Evolutionary conservation across 2,797 vertebrate genomes (phyloP).

Genomic region (Halcyon leucocephala): DNA sequence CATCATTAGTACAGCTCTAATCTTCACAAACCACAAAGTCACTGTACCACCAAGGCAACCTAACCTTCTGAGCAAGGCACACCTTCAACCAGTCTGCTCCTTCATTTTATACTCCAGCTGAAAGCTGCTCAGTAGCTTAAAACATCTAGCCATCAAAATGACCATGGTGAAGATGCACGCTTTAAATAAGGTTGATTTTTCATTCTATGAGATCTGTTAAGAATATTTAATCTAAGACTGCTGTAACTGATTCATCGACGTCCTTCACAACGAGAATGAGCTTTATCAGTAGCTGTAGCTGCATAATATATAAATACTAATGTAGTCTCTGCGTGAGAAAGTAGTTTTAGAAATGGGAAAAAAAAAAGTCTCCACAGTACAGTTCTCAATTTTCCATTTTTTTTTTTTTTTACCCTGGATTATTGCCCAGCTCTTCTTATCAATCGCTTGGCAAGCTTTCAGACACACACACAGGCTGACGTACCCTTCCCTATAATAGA

Average conservation of each 20-base stretch:
- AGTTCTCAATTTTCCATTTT: neutral
- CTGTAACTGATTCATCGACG: neutral
- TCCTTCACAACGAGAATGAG: neutral
- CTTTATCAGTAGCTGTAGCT: neutral
- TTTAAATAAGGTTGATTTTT: conserved; percentile 17
- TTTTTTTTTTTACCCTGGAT: neutral
- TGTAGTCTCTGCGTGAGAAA: neutral
- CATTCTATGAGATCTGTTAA: neutral
- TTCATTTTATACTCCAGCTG: conserved; percentile 9
- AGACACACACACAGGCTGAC: conserved; percentile 3
- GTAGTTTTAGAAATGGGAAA: neutral
- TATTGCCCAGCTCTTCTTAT: conserved; percentile 49
- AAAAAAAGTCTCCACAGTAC: neutral
- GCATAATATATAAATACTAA: neutral
- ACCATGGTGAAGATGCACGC: neutral
- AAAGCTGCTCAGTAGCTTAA: neutral
- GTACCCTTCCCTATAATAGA: neutral
- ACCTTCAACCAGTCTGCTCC: conserved; percentile 8
- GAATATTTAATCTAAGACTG: conserved; percentile 13
- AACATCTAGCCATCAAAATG: neutral
- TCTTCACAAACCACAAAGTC: neutral
- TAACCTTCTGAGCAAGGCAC: conserved; percentile 16
- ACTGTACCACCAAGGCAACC: neutral
- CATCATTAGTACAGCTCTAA: neutral
- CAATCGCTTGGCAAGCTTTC: conserved; percentile 52